Evolutionary conservation across 2,113 vertebrate genomes (phyloP), one percentile per base, ranked within the genome.

Genomic region (Eleginops maclovinus): DNA sequence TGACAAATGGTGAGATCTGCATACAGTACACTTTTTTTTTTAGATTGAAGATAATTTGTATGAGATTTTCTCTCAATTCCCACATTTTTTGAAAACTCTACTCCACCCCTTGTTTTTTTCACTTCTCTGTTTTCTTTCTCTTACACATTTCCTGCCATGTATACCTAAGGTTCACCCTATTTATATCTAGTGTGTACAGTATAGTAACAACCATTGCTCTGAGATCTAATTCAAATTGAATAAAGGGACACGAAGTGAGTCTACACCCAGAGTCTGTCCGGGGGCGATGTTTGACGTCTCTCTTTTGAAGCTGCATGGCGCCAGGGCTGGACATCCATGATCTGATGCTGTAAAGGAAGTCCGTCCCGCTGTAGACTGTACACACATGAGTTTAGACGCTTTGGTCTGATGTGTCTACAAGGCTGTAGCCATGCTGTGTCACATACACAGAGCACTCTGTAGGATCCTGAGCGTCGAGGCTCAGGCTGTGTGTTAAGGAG

Each of bases 401-500:
- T 22, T 64, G 14, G 77, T 84, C 78, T 83, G 86, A 89, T 83
- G 81, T 84, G 89, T 88, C 85, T 87, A 77, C 77, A 63, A 83
- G 81, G 78, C 72, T 2, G 83, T 51, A 51, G 54, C 79, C 90
- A 89, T 82, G 90, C 90, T 92, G 91, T 61, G 86, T 81, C 82
- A 82, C 56, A 63, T 83, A 86, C 69, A 86, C 82, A 79, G 75
- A 74, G 80, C 82, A 69, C 93, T 91, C 92, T 51, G 91, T 91
- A 91, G 92, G 92, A 91, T 90, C 85, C 90, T 82, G 72, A 46
- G 82, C 81, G 84, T 54, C 84, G 55, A 83, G 82, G 55, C 89
- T 91, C 87, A 82, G 91, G 79, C 87, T 91, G 90, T 56, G 82
- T 92, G 81, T 87, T 89, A 91, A 89, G 90, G 85, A 92, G 87